phyloP scores from a whole-genome alignment of 2,113 vertebrate species.

The Varanus salvator region DNA sequence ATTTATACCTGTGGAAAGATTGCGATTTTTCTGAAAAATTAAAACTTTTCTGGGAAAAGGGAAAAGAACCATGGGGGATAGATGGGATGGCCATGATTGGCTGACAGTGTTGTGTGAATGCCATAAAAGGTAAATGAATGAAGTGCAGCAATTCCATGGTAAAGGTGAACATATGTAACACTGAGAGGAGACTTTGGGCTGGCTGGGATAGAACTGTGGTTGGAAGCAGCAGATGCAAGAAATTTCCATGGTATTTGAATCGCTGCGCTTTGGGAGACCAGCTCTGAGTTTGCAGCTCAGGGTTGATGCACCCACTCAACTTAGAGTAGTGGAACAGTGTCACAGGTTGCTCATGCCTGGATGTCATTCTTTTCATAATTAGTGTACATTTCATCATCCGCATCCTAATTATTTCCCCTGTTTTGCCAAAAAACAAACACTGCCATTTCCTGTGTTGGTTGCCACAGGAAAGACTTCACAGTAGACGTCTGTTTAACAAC shows the following conservation, averaged over 20 bases:
- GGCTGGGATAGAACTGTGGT: neutral
- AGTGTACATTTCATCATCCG: neutral
- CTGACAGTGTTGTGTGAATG: neutral
- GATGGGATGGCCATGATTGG: neutral
- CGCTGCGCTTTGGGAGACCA: neutral
- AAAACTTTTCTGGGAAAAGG: neutral
- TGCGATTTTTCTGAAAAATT: neutral
- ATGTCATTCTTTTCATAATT: neutral
- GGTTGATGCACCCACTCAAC: too few species aligned
- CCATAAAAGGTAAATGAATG: neutral
- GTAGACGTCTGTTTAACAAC: slow-evolving; percentile 9
- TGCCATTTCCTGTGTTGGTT: neutral
- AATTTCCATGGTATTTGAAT: neutral
- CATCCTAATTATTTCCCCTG: neutral
- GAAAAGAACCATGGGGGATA: neutral
- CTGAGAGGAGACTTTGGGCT: neutral
- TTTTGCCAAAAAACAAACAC: slow-evolving; percentile 1
- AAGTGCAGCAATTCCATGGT: neutral
- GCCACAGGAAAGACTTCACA: slow-evolving; percentile 19
- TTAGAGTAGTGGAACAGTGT: neutral
- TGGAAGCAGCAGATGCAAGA: neutral
- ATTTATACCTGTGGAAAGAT: neutral
- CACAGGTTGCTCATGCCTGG: neutral
- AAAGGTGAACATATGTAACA: neutral
- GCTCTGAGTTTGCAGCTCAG: neutral